Evolutionary conservation across 1,140 invertebrate species (phyloP).

Genomic region (Heterodera schachtii): DNA sequence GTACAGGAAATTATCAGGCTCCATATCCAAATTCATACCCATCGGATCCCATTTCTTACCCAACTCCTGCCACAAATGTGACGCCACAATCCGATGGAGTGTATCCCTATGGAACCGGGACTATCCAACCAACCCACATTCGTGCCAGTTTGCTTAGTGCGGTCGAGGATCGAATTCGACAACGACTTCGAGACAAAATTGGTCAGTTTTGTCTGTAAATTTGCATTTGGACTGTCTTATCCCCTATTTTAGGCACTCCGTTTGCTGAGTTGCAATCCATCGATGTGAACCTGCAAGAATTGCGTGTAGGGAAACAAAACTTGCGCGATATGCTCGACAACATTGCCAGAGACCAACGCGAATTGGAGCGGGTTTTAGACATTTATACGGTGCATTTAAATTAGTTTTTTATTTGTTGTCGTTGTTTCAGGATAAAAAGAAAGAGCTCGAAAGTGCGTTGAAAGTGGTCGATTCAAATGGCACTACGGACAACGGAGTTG

Average conservation of each 20-base stretch:
- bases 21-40: slow-evolving; percentile 43
- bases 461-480: slow-evolving; percentile 68
- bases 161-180: slow-evolving; percentile 87
- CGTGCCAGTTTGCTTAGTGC: slow-evolving; percentile 88
- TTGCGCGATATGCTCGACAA: slow-evolving; percentile 80
- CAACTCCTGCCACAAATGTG: slow-evolving; percentile 37
- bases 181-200: slow-evolving; percentile 83
- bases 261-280: slow-evolving; percentile 62
- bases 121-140: slow-evolving; percentile 91
- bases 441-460: slow-evolving; percentile 67
- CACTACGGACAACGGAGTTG: slow-evolving; percentile 71
- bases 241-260: slow-evolving; percentile 55
- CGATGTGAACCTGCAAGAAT: slow-evolving; percentile 74
- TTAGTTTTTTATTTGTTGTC: slow-evolving; percentile 36
- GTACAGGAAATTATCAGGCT: slow-evolving; percentile 12
- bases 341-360: slow-evolving; percentile 80
- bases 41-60: slow-evolving; percentile 18
- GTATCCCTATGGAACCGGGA: slow-evolving; percentile 64
- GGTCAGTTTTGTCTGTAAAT: slow-evolving; percentile 68
- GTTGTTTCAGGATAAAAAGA: slow-evolving; percentile 44
- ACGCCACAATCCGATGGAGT: slow-evolving; percentile 10
- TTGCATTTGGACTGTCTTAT: slow-evolving; percentile 12
- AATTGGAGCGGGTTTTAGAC: slow-evolving; percentile 40
- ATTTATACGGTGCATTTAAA: slow-evolving; percentile 35
- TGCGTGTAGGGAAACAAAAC: slow-evolving; percentile 81